Base-by-base conservation (phyloP, 1,140 invertebrate species). In the Lepidotrigona ventralis region DNA sequence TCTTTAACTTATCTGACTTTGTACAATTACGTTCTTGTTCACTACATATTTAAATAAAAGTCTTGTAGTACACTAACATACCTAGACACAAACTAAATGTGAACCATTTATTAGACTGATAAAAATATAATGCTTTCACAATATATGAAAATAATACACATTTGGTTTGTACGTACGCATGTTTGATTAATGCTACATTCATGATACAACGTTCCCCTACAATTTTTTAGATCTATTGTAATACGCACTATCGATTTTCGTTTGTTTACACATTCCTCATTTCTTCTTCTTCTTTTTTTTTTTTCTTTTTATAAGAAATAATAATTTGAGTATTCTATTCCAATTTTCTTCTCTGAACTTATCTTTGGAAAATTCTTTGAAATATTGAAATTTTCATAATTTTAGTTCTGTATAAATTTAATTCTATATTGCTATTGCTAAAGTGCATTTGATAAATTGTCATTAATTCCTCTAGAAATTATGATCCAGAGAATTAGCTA, bases 111-210 rank as follows among this genome's bases (percentile, higher is more conserved):
- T 85, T 51, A 9, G 29, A 71, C 64, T 71, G 70, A 74, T 68
- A 84, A 84, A 84, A 84, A 84, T 84, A 84, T 81, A 69, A 84
- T 81, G 60, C 54, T 56, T 83, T 79, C 72, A 82, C 68, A 82
- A 26, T 83, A 83, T 83, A 85, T 71, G 81, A 85, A 85, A 83
- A 85, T 85, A 85, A 85, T 79, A 83, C 70, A 85, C 51, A 79
- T 83, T 85, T 83, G 58, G 68, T 85, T 85, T 79, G 81, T 83
- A 83, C 81, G 70, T 79, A 83, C 29, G 69, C 51, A 78, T 83
- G 81, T 85, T 85, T 83, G 80, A 85, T 85, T 85, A 83, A 83
- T 74, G 83, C 54, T 84, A 84, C 53, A 79, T 60, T 83, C 68
- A 70, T 60, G 53, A 83, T 60, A 85, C 33, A 69, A 53, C 21